Base-by-base conservation (phyloP, 2,888 invertebrate species). In the Xanthia icteritia region DNA sequence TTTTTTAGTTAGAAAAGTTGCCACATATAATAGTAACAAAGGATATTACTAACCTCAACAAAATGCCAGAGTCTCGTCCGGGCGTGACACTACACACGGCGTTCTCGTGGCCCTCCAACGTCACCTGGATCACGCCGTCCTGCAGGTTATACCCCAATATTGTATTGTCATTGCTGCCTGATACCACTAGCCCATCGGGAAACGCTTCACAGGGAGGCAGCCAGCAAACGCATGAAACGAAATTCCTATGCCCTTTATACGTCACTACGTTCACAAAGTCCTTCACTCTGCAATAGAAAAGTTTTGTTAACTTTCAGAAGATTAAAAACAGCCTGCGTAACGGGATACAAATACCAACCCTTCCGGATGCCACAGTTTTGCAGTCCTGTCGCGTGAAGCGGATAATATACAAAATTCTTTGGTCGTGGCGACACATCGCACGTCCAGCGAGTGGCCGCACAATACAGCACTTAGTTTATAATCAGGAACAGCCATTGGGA, bases 81-180 rank as follows among this genome's bases (percentile, higher is more conserved):
- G 96, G 92, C 54, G 90, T 92, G 6, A 97, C 95, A 92, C 95
- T 95, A 83, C 97, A 97, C 92, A 98, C 98, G 67, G 97, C 97
- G 93, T 98, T 98, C 85, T 97, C 97, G 92, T 99, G 99, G 0
- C 98, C 98, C 88, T 97, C 97, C 11, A 99, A 95, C 54, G 97
- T 97, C 68, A 97, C 96, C 54, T 98, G 95, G 0, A 98, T 98
- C 67, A 97, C 95, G 31, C 97, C 97, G 81, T 98, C 97, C 42
- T 98, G 97, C 5, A 98, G 97, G 83, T 97, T 97, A 92, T 98
- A 99, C 13, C 98, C 97, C 87, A 98, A 97, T 89, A 99, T 98
- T 20, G 97, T 97, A 81, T 97, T 97, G 93, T 99, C 99, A 94
- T 99, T 98, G 90, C 99, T 98, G 31, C 99, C 99, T 8, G 99